Percentiles rank a stretch among this genome's conserved stretches.
Evolutionary conservation across 2,888 invertebrate species (phyloP).

Genomic region (Gymnosoma rotundatum): DNA sequence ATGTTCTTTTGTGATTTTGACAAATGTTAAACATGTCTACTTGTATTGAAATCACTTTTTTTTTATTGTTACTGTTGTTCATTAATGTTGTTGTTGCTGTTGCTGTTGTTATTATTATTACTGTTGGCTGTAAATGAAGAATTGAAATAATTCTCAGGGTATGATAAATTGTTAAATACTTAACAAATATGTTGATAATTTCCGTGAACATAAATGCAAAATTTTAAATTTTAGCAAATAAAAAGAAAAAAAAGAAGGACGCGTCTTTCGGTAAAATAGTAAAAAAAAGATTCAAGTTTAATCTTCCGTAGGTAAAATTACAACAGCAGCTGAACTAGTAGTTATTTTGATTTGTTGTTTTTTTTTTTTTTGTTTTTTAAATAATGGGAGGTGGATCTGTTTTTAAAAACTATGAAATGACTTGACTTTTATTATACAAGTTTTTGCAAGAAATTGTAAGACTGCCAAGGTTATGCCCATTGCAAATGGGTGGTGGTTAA

Average conservation of each 20-base stretch:
- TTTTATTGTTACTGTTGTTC: constrained; percentile 27
- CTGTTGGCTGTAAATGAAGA: constrained; percentile 57
- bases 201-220: constrained; percentile 66
- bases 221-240: not conserved
- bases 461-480: constrained; percentile 38
- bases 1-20: constrained; percentile 71
- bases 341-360: not conserved
- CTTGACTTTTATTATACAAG: constrained; percentile 64
- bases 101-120: constrained; percentile 50
- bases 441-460: constrained; percentile 28
- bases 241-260: not conserved
- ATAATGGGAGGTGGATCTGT: constrained; percentile 54
- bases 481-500: constrained; percentile 43
- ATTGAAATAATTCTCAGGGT: constrained; percentile 70
- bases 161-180: constrained; percentile 70
- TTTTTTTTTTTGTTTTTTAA: constrained; percentile 1
- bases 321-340: constrained; percentile 32
- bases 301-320: constrained; percentile 15
- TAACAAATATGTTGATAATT: constrained; percentile 70
- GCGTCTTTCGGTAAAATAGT: not conserved
- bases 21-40: constrained; percentile 71
- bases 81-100: constrained; percentile 19
- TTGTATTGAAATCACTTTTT: constrained; percentile 70
- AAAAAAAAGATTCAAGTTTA: constrained; percentile 14
- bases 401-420: constrained; percentile 59